Base-by-base conservation (phyloP, 2,797 vertebrate genomes). In the Parauchenoglanis punctatus region DNA sequence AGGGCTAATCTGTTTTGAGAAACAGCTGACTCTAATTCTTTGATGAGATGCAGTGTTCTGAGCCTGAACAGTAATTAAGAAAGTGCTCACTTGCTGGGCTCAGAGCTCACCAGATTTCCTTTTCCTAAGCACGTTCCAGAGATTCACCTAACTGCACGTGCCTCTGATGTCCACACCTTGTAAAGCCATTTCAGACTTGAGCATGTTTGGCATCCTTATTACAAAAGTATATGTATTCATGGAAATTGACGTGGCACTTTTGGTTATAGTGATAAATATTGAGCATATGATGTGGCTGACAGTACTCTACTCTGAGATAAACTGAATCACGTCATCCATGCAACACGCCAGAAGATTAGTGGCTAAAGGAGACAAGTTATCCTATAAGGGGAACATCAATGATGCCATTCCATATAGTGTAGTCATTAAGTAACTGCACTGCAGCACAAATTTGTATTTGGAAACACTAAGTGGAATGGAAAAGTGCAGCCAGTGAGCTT, bases 11-110 rank as follows among this genome's bases (percentile, higher is more conserved):
- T 89, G 35, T 87, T 86, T 44, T 56, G 58, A 73, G 83, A 87
- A 67, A 78, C 70, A 86, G 77, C 85, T 88, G 77, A 88, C 89
- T 88, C 88, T 87, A 91, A 91, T 82, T 65, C 80, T 65, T 67
- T 86, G 86, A 91, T 91, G 88, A 90, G 77, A 82, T 89, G 88
- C 72, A 56, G 88, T 87, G 83, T 91, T 93, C 90, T 92, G 91
- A 88, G 87, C 89, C 91, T 89, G 88, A 46, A 56, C 91, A 88
- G 90, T 94, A 93, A 96, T 96, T 94, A 94, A 87, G 87, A 92
- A 91, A 96, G 95, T 95, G 94, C 92, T 90, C 82, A 89, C 63
- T 12, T 91, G 88, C 86, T 91, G 82, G 65, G 0, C 88, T 88
- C 89, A 65, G 82, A 86, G 87, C 76, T 56, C 56, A 7, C 25